Evolutionary conservation across 2,113 vertebrate species (phyloP), one percentile per base, ranked within the genome.

Genomic region (Lepisosteus osseus): DNA sequence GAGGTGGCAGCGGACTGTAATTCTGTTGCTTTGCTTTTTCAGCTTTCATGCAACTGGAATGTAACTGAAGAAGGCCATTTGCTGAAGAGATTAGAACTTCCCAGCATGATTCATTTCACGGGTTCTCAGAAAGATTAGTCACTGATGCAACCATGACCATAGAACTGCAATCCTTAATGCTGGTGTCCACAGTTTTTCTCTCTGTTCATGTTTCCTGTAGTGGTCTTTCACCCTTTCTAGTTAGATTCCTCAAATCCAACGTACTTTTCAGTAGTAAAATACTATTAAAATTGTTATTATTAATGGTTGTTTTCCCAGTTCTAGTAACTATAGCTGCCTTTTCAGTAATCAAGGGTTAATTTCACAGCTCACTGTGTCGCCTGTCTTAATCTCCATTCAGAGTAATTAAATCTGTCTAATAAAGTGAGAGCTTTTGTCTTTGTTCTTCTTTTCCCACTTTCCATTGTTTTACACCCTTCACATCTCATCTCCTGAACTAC

Each of bases 341-440:
- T 80, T 95, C 94, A 87, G 86, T 95, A 96, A 97, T 97, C 94
- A 98, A 96, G 95, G 96, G 95, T 98, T 99, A 95, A 98, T 98
- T 98, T 97, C 95, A 96, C 95, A 96, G 94, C 94, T 94, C 93
- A 90, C 90, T 94, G 94, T 91, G 95, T 96, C 90, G 94, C 95
- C 93, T 92, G 91, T 93, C 93, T 95, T 96, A 94, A 97, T 97
- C 95, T 96, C 94, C 93, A 95, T 96, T 98, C 95, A 93, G 90
- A 95, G 95, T 98, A 98, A 98, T 98, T 98, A 97, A 98, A 98
- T 97, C 94, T 97, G 95, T 97, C 96, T 95, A 96, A 96, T 97
- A 96, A 97, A 92, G 93, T 92, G 93, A 93, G 90, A 86, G 92
- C 92, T 93, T 96, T 94, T 93, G 90, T 94, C 93, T 96, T 95